Evolutionary conservation across 1,140 invertebrate species (phyloP).

Genomic region (Aethina tumida): DNA sequence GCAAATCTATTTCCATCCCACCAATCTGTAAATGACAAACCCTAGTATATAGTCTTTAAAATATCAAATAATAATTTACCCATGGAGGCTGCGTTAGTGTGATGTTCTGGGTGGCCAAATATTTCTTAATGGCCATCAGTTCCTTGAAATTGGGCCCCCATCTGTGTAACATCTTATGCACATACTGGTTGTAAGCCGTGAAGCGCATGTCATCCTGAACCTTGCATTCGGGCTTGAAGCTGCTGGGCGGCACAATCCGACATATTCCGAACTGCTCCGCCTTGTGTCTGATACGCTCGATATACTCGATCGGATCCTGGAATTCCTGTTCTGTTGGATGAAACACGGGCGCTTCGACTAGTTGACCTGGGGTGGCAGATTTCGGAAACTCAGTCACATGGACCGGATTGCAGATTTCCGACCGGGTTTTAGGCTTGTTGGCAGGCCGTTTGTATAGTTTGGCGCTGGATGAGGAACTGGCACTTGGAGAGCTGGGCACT

Average conservation of each 20-base stretch:
- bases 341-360: constrained; percentile 76
- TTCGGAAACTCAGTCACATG: constrained; percentile 46
- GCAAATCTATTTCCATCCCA: constrained; percentile 83
- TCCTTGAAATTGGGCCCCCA: constrained; percentile 86
- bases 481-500: constrained; percentile 35
- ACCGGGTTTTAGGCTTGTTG: constrained; percentile 25
- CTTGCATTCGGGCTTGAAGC: constrained; percentile 82
- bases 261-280: constrained; percentile 82
- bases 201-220: constrained; percentile 74
- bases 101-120: constrained; percentile 69
- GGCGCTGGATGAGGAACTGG: constrained; percentile 33
- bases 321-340: constrained; percentile 75
- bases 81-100: constrained; percentile 63
- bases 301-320: constrained; percentile 81
- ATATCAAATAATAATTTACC: constrained; percentile 39
- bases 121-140: constrained; percentile 76
- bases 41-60: constrained; percentile 4
- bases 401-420: constrained; percentile 31
- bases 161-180: constrained; percentile 78
- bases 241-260: constrained; percentile 75
- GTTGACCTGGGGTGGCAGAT: constrained; percentile 41
- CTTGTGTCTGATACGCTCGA: constrained; percentile 68
- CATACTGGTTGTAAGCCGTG: constrained; percentile 83
- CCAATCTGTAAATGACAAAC: constrained; percentile 61
- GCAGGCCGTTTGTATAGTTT: constrained; percentile 30